Conservation (phyloP, 2,113 vertebrate genomes). For the Coturnix japonica region DNA sequence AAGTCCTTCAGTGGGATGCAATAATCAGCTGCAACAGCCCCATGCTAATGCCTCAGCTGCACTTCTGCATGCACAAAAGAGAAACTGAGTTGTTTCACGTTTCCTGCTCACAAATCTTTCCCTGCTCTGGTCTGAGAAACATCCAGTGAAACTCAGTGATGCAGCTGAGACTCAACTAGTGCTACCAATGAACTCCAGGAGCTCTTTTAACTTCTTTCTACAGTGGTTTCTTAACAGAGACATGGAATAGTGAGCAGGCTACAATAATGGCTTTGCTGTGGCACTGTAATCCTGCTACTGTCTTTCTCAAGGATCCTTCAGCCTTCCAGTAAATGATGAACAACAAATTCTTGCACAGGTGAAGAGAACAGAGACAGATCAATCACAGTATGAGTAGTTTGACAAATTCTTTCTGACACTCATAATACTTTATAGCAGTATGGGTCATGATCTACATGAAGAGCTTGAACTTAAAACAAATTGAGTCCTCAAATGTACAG, state of each 20-base stretch:
- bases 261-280: neutral
- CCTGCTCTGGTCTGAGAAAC: neutral
- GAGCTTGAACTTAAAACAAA: neutral
- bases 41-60: neutral
- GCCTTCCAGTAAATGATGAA: neutral
- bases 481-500: neutral
- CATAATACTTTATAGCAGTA: neutral
- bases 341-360: neutral
- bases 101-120: neutral
- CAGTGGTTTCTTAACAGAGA: too few relatives aligned
- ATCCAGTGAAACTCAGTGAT: neutral
- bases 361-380: neutral
- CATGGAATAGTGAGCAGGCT: neutral
- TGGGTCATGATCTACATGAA: neutral
- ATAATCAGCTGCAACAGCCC: neutral
- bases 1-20: neutral
- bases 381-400: neutral
- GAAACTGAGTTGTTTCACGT: neutral
- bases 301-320: neutral
- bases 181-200: neutral
- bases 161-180: neutral
- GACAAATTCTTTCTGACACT: neutral
- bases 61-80: neutral
- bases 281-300: neutral
- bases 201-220: neutral